Base-by-base conservation (phyloP, 2,113 vertebrate species). In the Sinocyclocheilus maitianheensis region DNA sequence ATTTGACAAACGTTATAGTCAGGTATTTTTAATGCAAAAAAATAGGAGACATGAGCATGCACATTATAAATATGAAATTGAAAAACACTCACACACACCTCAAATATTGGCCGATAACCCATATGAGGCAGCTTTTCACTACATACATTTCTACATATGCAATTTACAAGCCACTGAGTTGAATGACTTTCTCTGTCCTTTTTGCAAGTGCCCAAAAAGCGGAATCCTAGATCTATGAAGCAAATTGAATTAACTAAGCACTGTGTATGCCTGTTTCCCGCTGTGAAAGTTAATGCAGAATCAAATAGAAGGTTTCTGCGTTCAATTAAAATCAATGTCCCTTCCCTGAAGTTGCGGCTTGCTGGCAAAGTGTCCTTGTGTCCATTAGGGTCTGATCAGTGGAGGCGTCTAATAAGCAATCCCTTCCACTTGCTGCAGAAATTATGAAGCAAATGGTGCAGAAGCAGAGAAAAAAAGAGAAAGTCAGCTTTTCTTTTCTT, bases 251-350 rank as follows among this genome's bases (percentile, higher is more conserved):
- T 80, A 83, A 75, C 62, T 71, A 79, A 77, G 77, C 75, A 86
- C 43, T 67, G 80, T 12, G 74, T 74, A 58, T 34, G 26, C n/a
- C 40, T 83, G 78, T 62, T 26, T 83, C 40, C 74, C 22, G n/a
- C 40, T 48, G 55, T 84, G 83, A 80, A 71, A 84, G 75, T 55
- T 65, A 65, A 76, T 58, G 75, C 51, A 85, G 34, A 83, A 84
- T 88, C 43, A 83, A 84, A 86, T 75, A n/a, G 11, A 88, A 77
- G 55, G 55, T 83, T 83, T 88, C 84, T 9, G 43, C 30, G 46
- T 86, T 86, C 85, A 86, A 88, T 88, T 88, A 80, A 86, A 86
- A 88, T 86, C 80, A 76, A 80, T 86, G 67, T 88, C 75, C 80
- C 18, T 26, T 84, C 55, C 72, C 77, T 88, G 53, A 82, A 75